Evolutionary conservation across 2,113 vertebrate species (phyloP).

Genomic region (Talpa occidentalis): DNA sequence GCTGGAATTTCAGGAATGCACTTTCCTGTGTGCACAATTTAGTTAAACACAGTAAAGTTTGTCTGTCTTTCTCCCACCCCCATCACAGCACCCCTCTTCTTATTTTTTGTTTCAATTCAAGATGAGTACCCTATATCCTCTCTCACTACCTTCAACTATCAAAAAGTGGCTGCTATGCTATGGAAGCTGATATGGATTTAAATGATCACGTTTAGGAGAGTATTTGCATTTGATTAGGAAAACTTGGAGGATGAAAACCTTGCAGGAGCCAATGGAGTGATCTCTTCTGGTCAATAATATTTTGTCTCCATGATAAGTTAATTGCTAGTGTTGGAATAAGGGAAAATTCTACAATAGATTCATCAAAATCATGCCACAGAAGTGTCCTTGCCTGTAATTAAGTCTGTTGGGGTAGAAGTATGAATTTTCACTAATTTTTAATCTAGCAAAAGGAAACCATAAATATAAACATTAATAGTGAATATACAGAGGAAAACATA

Average conservation of each 20-base stretch:
- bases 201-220: background rate
- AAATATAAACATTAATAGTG: background rate
- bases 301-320: background rate
- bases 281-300: background rate
- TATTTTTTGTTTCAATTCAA: background rate
- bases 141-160: background rate
- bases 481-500: background rate
- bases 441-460: background rate
- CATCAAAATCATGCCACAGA: background rate
- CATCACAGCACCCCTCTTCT: background rate
- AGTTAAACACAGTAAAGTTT: background rate
- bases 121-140: background rate
- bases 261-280: background rate
- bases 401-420: background rate
- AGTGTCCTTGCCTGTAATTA: background rate
- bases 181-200: background rate
- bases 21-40: background rate
- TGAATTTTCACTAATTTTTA: background rate
- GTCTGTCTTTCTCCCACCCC: background rate
- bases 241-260: background rate
- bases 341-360: background rate
- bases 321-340: background rate
- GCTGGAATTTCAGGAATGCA: conserved; percentile 40
- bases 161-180: background rate
- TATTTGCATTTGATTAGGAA: background rate